Conservation (phyloP, 1,140 invertebrate genomes). For the Drosophila oshimai region DNA sequence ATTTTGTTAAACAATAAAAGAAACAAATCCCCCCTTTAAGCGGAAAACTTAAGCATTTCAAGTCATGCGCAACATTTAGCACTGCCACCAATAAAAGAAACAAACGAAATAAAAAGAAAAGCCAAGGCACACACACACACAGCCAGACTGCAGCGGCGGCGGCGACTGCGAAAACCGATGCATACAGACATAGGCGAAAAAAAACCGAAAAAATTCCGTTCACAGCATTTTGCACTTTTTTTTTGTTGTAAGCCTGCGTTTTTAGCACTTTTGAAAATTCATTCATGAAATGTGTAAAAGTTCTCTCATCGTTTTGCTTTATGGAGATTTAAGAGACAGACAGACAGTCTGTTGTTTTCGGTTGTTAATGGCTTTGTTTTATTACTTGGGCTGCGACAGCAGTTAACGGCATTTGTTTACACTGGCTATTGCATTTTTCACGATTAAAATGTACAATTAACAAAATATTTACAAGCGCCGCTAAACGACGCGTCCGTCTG, state of each 20-base stretch:
- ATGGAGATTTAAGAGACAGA: conserved; percentile 35
- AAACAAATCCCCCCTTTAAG: neutral
- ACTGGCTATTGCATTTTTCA: conserved; percentile 25
- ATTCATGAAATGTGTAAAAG: conserved; percentile 58
- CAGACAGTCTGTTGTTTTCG: neutral
- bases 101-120: neutral
- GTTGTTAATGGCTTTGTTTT: conserved; percentile 1
- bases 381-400: conserved; percentile 26
- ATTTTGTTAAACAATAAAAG: conserved; percentile 18
- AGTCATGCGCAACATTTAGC: neutral
- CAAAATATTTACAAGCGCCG: conserved; percentile 50
- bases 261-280: conserved; percentile 52
- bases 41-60: neutral
- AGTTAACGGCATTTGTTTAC: conserved; percentile 22
- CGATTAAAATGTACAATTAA: conserved; percentile 29
- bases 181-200: conserved; percentile 67
- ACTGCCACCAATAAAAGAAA: neutral
- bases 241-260: conserved; percentile 2
- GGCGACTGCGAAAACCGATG: conserved; percentile 42
- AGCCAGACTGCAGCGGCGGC: conserved; percentile 2
- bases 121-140: conserved; percentile 1
- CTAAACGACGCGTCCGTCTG: conserved; percentile 46
- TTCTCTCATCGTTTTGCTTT: conserved; percentile 26
- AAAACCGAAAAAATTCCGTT: conserved; percentile 43
- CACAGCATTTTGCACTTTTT: conserved; percentile 37